Conservation (phyloP, 1,140 invertebrate genomes). For the Saccostrea glomerata region DNA sequence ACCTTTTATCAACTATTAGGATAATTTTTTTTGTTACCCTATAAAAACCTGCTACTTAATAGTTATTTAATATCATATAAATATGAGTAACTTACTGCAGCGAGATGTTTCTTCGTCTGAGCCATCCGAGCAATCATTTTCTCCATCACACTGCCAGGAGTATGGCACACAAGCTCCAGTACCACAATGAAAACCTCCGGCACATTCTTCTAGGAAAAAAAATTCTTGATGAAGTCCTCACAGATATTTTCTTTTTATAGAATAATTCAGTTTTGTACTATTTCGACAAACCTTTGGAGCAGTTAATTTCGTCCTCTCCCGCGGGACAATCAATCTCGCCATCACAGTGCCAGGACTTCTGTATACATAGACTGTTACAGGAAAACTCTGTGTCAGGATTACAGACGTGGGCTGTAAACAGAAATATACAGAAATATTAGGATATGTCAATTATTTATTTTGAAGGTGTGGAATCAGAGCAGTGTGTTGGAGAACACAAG, state of each 20-base stretch:
- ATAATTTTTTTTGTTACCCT: no score
- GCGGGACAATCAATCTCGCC: conserved; percentile 97
- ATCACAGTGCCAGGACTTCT: conserved; percentile 95
- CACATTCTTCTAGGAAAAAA: conserved; percentile 1
- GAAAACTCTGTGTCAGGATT: conserved; percentile 52
- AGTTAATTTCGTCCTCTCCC: conserved; percentile 89
- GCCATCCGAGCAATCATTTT: conserved; percentile 71
- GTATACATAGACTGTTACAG: conserved; percentile 85
- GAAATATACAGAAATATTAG: neutral
- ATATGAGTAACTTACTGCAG: conserved; percentile 18
- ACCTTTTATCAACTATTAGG: no score
- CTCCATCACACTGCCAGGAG: conserved; percentile 75
- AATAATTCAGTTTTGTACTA: neutral
- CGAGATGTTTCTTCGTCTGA: conserved; percentile 65
- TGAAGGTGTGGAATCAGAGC: no score
- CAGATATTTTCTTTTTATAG: neutral
- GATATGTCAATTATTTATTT: no score
- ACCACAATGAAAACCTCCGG: conserved; percentile 33
- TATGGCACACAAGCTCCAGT: conserved; percentile 70
- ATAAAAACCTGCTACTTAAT: no score
- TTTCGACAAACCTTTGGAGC: neutral
- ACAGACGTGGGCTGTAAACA: conserved; percentile 56
- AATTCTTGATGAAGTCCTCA: neutral
- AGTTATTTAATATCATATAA: no score
- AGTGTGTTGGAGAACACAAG: no score